phyloP scores from a whole-genome alignment of 1,140 invertebrate genomes.

The Drosophila hydei region DNA sequence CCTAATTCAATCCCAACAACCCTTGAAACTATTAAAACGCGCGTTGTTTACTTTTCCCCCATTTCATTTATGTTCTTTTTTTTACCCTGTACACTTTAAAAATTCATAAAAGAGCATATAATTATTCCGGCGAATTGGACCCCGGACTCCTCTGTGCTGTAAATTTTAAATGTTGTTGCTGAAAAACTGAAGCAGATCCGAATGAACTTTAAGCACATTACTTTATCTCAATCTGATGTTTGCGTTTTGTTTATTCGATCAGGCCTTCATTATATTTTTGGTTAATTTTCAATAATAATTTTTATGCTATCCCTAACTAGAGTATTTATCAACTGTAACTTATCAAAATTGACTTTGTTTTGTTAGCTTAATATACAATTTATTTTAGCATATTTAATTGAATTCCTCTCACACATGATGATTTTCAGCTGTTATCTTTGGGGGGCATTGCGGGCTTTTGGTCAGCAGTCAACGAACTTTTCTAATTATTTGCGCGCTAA shows the following conservation, averaged over 20 bases:
- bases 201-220: neutral
- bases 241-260: no score
- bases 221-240: no score
- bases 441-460: conserved; percentile 20
- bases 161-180: neutral
- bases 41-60: conserved; percentile 27
- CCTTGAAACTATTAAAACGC: conserved; percentile 47
- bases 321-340: neutral
- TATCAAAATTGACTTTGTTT: conserved; percentile 12
- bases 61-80: neutral
- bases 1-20: conserved; percentile 16
- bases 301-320: neutral
- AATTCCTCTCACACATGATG: conserved; percentile 42
- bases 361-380: conserved; percentile 41
- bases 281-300: no score
- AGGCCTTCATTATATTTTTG: no score
- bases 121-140: no score
- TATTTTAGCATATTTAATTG: conserved; percentile 69
- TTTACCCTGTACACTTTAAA: conserved; percentile 8
- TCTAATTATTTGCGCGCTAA: conserved; percentile 56
- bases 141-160: no score
- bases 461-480: conserved; percentile 54
- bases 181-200: neutral
- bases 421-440: neutral
- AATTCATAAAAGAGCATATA: neutral